Conservation (phyloP, 2,797 vertebrate genomes). For the Carcharodon carcharias region DNA sequence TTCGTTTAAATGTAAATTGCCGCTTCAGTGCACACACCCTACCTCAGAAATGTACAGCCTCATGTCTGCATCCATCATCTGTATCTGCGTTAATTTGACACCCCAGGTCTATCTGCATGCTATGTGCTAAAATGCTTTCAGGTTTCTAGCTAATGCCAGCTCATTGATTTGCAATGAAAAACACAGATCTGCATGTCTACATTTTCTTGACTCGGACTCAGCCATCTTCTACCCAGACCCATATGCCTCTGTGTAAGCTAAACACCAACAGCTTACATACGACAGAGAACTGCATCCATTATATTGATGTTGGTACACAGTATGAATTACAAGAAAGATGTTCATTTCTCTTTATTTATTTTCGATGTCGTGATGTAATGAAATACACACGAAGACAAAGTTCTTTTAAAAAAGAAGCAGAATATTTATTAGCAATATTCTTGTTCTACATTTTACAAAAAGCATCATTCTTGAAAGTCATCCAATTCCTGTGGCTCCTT, state of each 20-base stretch:
- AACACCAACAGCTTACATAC: background rate
- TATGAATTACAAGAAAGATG: background rate
- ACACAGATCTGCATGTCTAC: background rate
- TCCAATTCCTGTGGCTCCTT: background rate
- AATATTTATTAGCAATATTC: background rate
- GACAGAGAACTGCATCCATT: background rate
- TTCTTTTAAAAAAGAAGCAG: background rate
- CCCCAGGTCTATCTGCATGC: background rate
- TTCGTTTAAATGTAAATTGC: conserved; percentile 7
- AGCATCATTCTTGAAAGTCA: background rate
- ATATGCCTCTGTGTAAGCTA: background rate
- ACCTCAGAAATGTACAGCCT: background rate
- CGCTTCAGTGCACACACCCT: background rate
- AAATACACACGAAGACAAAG: background rate
- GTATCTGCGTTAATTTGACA: background rate
- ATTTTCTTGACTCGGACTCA: background rate
- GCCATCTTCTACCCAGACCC: no score
- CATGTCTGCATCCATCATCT: background rate
- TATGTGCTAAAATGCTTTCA: background rate
- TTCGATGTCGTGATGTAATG: background rate
- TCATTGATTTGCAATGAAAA: background rate
- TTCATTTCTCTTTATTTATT: background rate
- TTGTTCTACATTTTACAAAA: background rate
- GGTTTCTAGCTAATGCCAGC: background rate
- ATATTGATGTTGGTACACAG: background rate